Percentiles rank a stretch among this genome's conserved stretches.
Evolutionary conservation across 2,113 vertebrate species (phyloP).

Genomic region (Percopsis transmontana): DNA sequence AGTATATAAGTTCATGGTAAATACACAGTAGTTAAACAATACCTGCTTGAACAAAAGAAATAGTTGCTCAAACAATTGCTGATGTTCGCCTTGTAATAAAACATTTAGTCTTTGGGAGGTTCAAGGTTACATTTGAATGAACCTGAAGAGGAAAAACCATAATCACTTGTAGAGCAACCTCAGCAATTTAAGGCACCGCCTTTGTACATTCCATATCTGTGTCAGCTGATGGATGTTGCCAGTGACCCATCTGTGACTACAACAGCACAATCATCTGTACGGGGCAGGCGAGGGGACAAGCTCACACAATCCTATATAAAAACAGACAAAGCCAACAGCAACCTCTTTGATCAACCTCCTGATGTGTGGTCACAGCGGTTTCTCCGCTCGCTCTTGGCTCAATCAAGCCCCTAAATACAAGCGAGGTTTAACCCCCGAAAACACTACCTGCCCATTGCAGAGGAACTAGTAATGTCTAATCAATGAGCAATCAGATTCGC

Average conservation of each 20-base stretch:
- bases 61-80: too few relatives aligned
- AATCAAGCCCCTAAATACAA: conserved; percentile 43
- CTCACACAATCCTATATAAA: neutral
- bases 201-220: conserved; percentile 7
- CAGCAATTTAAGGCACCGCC: conserved; percentile 6
- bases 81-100: too few relatives aligned
- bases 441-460: conserved; percentile 36
- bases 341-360: conserved; percentile 52
- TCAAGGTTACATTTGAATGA: neutral
- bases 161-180: neutral
- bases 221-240: conserved; percentile 11
- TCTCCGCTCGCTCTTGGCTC: conserved; percentile 43
- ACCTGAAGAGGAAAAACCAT: too few relatives aligned
- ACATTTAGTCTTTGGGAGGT: too few relatives aligned
- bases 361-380: conserved; percentile 53
- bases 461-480: conserved; percentile 42
- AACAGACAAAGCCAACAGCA: conserved; percentile 33
- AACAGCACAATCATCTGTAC: conserved; percentile 31
- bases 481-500: conserved; percentile 58
- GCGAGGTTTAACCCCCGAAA: conserved; percentile 33
- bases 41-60: too few relatives aligned
- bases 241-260: conserved; percentile 10
- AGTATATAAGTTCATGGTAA: too few relatives aligned
- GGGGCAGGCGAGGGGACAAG: neutral
- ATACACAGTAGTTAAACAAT: too few relatives aligned